A percentile compares a stretch with the other conserved stretches of the same genome.
Evolutionary conservation across 2,888 invertebrate genomes (phyloP).

Genomic region (Himalopsyche tibetana): DNA sequence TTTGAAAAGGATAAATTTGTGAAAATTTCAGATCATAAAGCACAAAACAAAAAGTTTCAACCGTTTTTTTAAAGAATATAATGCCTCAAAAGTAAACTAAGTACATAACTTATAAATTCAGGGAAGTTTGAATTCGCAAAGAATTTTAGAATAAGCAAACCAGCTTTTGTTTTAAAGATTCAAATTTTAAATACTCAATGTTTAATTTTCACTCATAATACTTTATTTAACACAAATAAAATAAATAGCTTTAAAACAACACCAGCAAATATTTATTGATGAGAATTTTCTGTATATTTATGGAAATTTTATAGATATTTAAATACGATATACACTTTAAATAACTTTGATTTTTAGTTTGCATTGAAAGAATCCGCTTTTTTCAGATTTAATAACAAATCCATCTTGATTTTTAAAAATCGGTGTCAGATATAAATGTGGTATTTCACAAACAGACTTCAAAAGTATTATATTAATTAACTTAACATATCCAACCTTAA

Average conservation of each 20-base stretch:
- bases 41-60: slow-evolving; percentile 8
- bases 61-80: neutral
- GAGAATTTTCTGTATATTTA: too few relatives aligned
- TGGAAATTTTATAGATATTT: too few relatives aligned
- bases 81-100: neutral
- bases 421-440: neutral
- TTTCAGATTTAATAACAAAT: neutral
- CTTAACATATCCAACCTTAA: slow-evolving; percentile 8
- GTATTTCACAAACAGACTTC: neutral
- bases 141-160: neutral
- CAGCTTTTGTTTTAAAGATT: neutral
- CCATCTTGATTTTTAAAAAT: neutral
- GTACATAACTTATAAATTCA: neutral
- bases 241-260: too few relatives aligned
- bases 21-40: neutral
- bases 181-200: neutral
- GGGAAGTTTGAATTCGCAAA: neutral
- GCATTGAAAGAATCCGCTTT: neutral
- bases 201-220: neutral
- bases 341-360: too few relatives aligned
- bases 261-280: too few relatives aligned
- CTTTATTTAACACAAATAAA: too few relatives aligned
- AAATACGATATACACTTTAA: too few relatives aligned
- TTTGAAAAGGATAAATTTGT: neutral
- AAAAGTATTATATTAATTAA: slow-evolving; percentile 19